These are phyloP conservation scores for Lasioglossum vierecki DNA, from an alignment of 2,888 invertebrate genomes.

Conservation along the genomic window DNA sequence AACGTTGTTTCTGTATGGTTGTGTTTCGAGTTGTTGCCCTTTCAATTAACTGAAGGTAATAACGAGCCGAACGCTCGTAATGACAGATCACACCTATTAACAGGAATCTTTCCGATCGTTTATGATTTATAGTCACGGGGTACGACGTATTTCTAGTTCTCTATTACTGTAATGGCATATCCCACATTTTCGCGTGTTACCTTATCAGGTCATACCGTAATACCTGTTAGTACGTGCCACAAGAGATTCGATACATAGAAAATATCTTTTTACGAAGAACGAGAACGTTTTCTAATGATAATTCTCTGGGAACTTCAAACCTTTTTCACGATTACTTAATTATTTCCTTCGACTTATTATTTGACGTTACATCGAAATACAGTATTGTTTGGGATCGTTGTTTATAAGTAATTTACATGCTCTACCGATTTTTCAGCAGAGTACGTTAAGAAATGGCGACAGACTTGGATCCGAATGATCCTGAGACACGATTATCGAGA, in stretches of 20 bases:
- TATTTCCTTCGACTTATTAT: neutral
- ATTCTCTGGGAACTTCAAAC: neutral
- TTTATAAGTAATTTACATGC: neutral
- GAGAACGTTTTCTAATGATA: neutral
- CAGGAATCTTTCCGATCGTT: neutral
- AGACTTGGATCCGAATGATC: conserved; percentile 41
- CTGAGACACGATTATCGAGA: conserved; percentile 56
- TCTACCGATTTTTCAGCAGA: conserved; percentile 24
- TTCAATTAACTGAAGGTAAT: conserved; percentile 62
- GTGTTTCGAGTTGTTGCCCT: conserved; percentile 35
- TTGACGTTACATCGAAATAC: neutral
- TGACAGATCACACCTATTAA: conserved; percentile 1
- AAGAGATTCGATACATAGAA: neutral
- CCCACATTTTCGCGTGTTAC: conserved; percentile 54
- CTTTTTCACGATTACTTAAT: neutral
- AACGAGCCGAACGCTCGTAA: conserved; percentile 11
- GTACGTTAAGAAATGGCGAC: conserved; percentile 58
- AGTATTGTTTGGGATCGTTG: neutral
- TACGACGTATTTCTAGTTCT: neutral
- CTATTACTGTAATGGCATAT: conserved; percentile 31
- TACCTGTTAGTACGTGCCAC: conserved; percentile 45
- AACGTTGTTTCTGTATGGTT: conserved; percentile 48
- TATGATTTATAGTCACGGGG: neutral
- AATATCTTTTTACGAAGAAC: neutral
- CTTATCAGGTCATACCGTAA: conserved; percentile 61